These are phyloP conservation scores for Chromobotia macracanthus DNA, from an alignment of 2,797 vertebrate genomes.

Conservation along the genomic window DNA sequence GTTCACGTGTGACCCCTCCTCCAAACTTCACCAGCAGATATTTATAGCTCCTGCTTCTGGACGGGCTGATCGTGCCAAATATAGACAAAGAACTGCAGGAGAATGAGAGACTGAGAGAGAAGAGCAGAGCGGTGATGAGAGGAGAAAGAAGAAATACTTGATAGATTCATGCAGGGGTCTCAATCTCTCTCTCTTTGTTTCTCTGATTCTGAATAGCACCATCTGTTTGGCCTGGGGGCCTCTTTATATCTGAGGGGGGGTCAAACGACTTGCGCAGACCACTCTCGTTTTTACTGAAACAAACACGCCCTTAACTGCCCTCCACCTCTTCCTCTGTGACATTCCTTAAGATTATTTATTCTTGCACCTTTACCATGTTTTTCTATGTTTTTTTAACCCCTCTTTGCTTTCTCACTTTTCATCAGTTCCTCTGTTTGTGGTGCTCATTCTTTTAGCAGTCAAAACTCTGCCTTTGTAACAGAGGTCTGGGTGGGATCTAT, in stretches of 20 bases:
- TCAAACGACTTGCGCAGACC: conserved; percentile 13
- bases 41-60: conserved; percentile 58
- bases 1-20: conserved; percentile 5
- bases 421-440: background rate
- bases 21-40: conserved; percentile 33
- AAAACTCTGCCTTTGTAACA: no score
- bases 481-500: no score
- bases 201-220: conserved; percentile 44
- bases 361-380: background rate
- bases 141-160: background rate
- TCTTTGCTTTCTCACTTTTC: no score
- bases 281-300: background rate
- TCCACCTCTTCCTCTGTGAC: background rate
- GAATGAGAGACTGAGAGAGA: conserved; percentile 7
- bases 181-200: conserved; percentile 12
- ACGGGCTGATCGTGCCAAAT: conserved; percentile 52
- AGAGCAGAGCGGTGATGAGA: conserved; percentile 10
- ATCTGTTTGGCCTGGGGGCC: conserved; percentile 48
- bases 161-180: conserved; percentile 38
- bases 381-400: background rate
- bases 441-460: background rate
- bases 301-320: background rate
- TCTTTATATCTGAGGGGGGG: conserved; percentile 33
- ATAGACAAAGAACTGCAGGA: conserved; percentile 50
- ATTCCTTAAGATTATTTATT: background rate